Conservation (phyloP, 2,113 vertebrate genomes). For the Felis chaus region DNA sequence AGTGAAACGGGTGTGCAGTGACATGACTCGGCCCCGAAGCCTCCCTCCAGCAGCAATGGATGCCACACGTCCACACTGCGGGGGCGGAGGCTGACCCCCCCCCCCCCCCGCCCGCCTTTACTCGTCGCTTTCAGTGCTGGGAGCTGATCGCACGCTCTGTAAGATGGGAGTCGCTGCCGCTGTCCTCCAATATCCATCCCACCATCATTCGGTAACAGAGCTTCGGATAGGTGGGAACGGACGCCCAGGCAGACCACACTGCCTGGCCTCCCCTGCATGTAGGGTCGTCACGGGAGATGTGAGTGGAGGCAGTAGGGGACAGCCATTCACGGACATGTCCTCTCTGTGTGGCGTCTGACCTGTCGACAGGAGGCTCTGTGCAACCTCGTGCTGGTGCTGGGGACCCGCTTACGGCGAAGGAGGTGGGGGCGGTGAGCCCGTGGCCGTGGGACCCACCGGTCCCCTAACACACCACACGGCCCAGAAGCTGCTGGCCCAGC, state of each 20-base stretch:
- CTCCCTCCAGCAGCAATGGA: not conserved
- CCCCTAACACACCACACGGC: fast-evolving
- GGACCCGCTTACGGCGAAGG: not conserved
- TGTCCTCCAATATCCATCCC: not conserved
- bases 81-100: not conserved
- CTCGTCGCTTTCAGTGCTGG: not conserved
- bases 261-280: not conserved
- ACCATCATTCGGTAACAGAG: too few species aligned
- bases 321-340: not conserved
- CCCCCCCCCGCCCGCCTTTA: not conserved
- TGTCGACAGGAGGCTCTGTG: fast-evolving
- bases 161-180: not conserved
- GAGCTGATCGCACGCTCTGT: not conserved
- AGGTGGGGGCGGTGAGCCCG: not conserved
- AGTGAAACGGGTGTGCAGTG: not conserved
- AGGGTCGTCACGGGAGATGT: not conserved
- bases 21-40: not conserved
- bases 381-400: not conserved
- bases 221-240: not conserved
- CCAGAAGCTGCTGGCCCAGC: not conserved
- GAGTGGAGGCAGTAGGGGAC: not conserved
- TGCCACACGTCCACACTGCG: not conserved
- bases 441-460: not conserved
- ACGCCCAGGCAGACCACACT: too few species aligned
- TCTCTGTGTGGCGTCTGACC: not conserved